Conservation (phyloP, 2,888 invertebrate species). For the Caenorhabditis japonica region DNA sequence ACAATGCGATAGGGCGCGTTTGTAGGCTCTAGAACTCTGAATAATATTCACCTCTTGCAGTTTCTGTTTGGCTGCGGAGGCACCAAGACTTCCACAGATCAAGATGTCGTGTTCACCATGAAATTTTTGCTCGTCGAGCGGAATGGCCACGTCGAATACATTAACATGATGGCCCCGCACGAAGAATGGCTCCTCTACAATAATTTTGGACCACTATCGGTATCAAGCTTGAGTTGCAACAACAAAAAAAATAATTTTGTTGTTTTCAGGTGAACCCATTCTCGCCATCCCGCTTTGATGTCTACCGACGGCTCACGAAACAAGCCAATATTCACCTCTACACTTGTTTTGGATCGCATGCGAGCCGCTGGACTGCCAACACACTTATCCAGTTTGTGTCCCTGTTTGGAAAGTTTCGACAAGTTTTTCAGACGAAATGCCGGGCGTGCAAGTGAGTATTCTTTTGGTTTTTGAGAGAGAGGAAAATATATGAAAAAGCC, state of each 20-base stretch:
- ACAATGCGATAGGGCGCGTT: too few relatives aligned
- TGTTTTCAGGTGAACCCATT: slow-evolving; percentile 28
- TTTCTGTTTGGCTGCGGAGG: slow-evolving; percentile 38
- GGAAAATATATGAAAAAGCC: neutral
- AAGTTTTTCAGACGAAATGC: slow-evolving; percentile 21
- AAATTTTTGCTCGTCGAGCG: slow-evolving; percentile 42
- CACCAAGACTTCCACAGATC: slow-evolving; percentile 5
- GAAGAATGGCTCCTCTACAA: slow-evolving; percentile 23
- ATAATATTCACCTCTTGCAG: neutral
- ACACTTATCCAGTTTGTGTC: slow-evolving; percentile 28
- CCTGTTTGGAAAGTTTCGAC: slow-evolving; percentile 31
- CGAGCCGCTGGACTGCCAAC: slow-evolving; percentile 20
- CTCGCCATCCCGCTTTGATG: slow-evolving; percentile 21
- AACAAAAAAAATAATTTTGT: neutral
- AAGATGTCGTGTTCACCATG: slow-evolving; percentile 16
- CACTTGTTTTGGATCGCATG: slow-evolving; percentile 22
- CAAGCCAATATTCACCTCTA: slow-evolving; percentile 41
- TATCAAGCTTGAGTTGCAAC: neutral
- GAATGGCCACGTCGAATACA: slow-evolving; percentile 35
- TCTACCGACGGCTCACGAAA: slow-evolving; percentile 29
- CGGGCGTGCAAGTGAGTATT: slow-evolving; percentile 25
- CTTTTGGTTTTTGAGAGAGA: neutral
- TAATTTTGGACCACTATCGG: slow-evolving; percentile 16
- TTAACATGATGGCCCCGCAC: slow-evolving; percentile 34
- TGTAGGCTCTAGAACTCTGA: too few relatives aligned